phyloP scores from a whole-genome alignment of 1,140 invertebrate genomes.

The Tyrophagus putrescentiae region DNA sequence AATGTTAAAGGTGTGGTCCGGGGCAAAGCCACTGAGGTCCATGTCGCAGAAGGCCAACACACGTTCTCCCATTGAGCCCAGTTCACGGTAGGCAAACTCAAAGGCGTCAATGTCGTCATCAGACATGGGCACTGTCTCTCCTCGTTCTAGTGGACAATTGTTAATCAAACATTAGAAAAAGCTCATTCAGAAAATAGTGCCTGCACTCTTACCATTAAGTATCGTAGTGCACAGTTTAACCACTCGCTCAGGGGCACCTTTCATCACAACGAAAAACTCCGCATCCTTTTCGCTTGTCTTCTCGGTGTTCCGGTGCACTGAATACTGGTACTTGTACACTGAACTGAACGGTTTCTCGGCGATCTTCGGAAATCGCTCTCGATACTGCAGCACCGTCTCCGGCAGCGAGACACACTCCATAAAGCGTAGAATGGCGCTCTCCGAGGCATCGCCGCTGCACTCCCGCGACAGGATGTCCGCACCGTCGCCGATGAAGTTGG shows the following conservation, averaged over 20 bases:
- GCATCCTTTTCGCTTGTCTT: no score
- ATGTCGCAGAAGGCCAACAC: slow-evolving; percentile 41
- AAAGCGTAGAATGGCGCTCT: slow-evolving; percentile 30
- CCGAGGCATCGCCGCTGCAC: slow-evolving; percentile 30
- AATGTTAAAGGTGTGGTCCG: slow-evolving; percentile 31
- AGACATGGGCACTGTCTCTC: slow-evolving; percentile 33
- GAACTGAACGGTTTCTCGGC: slow-evolving; percentile 33
- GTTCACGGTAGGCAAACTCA: slow-evolving; percentile 39
- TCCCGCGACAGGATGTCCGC: background rate
- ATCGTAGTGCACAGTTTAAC: slow-evolving; percentile 43
- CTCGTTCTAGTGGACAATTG: slow-evolving; percentile 32
- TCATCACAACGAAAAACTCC: slow-evolving; percentile 27
- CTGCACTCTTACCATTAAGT: slow-evolving; percentile 34
- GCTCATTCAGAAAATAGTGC: no score
- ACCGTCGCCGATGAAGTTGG: slow-evolving; percentile 18
- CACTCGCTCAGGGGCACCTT: slow-evolving; percentile 31
- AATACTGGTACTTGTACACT: background rate
- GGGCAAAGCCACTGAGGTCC: slow-evolving; percentile 36
- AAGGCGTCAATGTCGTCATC: slow-evolving; percentile 37
- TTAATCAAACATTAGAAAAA: no score
- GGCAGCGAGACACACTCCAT: slow-evolving; percentile 26
- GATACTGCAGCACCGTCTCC: slow-evolving; percentile 24
- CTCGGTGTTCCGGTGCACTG: background rate
- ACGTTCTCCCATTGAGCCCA: slow-evolving; percentile 33
- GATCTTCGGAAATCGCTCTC: slow-evolving; percentile 27